These are phyloP conservation scores for Papilio aristodemus DNA, from an alignment of 1,140 invertebrate species.

Conservation along the genomic window DNA sequence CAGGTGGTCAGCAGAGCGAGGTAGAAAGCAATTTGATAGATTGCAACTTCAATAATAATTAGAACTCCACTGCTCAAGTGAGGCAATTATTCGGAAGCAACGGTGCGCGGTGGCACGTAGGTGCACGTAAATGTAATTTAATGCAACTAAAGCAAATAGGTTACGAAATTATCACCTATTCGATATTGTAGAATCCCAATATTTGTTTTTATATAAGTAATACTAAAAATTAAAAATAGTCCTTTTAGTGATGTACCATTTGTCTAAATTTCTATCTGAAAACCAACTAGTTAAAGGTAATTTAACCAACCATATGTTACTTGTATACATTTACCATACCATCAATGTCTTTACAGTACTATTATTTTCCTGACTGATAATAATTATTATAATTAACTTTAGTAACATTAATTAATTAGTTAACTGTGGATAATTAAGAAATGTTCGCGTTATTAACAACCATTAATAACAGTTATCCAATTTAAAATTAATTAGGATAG, in stretches of 20 bases:
- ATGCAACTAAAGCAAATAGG: neutral
- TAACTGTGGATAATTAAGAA: neutral
- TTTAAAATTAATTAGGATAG: neutral
- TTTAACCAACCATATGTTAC: too few relatives aligned
- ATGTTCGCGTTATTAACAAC: constrained; percentile 3
- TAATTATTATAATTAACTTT: neutral
- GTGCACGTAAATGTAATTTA: neutral
- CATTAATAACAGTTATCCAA: constrained; percentile 12
- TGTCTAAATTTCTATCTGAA: too few relatives aligned
- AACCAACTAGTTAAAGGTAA: too few relatives aligned
- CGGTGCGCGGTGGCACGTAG: neutral
- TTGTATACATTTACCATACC: too few relatives aligned
- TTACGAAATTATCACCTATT: too few relatives aligned
- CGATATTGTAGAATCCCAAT: too few relatives aligned
- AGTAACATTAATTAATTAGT: neutral
- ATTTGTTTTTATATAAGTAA: too few relatives aligned
- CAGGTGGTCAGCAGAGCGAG: neutral
- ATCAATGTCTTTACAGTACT: neutral
- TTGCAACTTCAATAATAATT: constrained; percentile 22
- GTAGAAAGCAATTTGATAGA: constrained; percentile 23
- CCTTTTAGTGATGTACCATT: too few relatives aligned
- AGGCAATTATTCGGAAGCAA: constrained; percentile 20
- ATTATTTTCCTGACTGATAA: neutral
- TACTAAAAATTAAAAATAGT: too few relatives aligned
- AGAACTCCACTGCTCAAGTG: neutral